phyloP scores from a whole-genome alignment of 2,797 vertebrate species.

The Toxotes lorentzi region DNA sequence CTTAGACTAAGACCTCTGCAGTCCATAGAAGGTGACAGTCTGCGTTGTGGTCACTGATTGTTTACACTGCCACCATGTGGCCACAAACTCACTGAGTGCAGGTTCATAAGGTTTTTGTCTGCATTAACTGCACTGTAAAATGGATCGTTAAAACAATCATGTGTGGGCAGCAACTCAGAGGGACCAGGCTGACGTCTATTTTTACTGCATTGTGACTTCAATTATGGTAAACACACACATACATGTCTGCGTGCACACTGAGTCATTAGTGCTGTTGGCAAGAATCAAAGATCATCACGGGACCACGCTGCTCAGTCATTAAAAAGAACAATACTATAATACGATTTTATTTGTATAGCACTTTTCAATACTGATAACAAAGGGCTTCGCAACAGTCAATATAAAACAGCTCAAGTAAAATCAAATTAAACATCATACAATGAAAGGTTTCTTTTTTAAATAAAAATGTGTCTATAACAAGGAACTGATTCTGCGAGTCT shows the following conservation, averaged over 20 bases:
- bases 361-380: no score
- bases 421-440: no score
- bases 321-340: no score
- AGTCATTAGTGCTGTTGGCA: slow-evolving; percentile 23
- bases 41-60: background rate
- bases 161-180: background rate
- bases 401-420: no score
- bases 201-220: background rate
- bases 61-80: background rate
- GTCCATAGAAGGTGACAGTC: background rate
- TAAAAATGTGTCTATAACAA: no score
- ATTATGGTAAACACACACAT: slow-evolving; percentile 15
- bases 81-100: no score
- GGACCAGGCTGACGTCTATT: background rate
- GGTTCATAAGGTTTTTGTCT: background rate
- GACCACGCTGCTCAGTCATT: slow-evolving; percentile 11
- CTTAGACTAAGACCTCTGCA: background rate
- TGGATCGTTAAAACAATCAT: background rate
- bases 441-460: no score
- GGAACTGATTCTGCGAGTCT: no score
- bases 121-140: background rate
- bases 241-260: background rate
- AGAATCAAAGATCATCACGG: slow-evolving; percentile 28
- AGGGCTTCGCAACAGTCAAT: no score
- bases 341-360: no score